Evolutionary conservation across 2,888 invertebrate species (phyloP).

Genomic region (Dendrolimus houi): DNA sequence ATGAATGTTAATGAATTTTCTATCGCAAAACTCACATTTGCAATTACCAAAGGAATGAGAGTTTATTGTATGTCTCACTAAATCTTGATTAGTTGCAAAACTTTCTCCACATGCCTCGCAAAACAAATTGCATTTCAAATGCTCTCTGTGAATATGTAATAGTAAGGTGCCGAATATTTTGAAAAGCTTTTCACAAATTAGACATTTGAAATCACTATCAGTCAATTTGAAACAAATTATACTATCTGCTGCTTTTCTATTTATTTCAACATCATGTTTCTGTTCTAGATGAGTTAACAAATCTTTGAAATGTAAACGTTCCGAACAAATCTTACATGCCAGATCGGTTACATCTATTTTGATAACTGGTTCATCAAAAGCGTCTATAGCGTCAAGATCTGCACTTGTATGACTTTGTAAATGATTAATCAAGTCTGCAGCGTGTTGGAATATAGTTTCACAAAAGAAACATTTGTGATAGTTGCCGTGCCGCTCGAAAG

Average conservation of each 20-base stretch:
- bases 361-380: constrained; percentile 4
- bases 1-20: constrained; percentile 5
- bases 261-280: constrained; percentile 7
- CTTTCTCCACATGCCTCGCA: constrained; percentile 11
- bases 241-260: constrained; percentile 4
- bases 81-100: constrained; percentile 4
- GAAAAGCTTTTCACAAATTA: constrained; percentile 12
- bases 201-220: constrained; percentile 12
- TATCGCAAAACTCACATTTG: constrained; percentile 9
- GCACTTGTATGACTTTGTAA: constrained; percentile 5
- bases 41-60: constrained; percentile 6
- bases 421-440: constrained; percentile 10
- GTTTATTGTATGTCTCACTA: constrained; percentile 4
- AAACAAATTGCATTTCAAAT: constrained; percentile 6
- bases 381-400: not conserved
- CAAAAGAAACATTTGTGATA: constrained; percentile 17
- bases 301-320: constrained; percentile 4
- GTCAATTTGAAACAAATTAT: constrained; percentile 14
- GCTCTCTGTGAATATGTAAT: constrained; percentile 11
- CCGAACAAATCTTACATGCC: constrained; percentile 11
- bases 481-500: constrained; percentile 12
- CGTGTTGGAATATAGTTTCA: constrained; percentile 4
- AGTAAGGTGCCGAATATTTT: constrained; percentile 9
- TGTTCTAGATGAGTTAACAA: constrained; percentile 9
- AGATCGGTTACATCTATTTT: constrained; percentile 14